Evolutionary conservation across 2,888 invertebrate genomes (phyloP).

Genomic region (Cerceris rybyensis): DNA sequence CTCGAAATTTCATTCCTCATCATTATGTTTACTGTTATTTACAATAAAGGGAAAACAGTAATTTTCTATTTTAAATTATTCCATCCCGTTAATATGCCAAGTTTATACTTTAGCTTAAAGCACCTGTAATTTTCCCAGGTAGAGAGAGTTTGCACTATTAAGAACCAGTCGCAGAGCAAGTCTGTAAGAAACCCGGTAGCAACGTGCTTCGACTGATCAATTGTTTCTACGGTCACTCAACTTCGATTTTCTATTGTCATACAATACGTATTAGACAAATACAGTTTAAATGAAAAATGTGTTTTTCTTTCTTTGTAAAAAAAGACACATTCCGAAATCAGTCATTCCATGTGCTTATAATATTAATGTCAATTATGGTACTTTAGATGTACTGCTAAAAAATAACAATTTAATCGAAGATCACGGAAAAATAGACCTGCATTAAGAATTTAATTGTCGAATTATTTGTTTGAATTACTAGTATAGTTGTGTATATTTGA

Average conservation of each 20-base stretch:
- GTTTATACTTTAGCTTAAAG: too few relatives aligned
- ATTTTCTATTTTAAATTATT: neutral
- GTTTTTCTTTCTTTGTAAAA: neutral
- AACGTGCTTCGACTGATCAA: slow-evolving; percentile 41
- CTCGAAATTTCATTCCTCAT: too few relatives aligned
- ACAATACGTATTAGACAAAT: neutral
- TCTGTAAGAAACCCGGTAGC: slow-evolving; percentile 72
- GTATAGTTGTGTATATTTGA: too few relatives aligned
- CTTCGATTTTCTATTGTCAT: slow-evolving; percentile 41
- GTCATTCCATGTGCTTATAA: too few relatives aligned
- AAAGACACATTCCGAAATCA: too few relatives aligned
- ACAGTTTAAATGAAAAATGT: neutral
- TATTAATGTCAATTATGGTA: too few relatives aligned
- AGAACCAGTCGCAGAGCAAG: slow-evolving; percentile 67
- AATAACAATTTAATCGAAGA: too few relatives aligned
- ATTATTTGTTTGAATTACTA: too few relatives aligned
- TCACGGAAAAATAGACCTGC: too few relatives aligned
- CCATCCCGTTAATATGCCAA: neutral
- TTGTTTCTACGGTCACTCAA: slow-evolving; percentile 65
- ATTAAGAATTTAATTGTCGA: too few relatives aligned
- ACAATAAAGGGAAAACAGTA: neutral
- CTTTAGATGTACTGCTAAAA: too few relatives aligned
- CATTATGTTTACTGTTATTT: too few relatives aligned
- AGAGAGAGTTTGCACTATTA: slow-evolving; percentile 42
- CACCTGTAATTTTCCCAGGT: slow-evolving; percentile 13